Evolutionary conservation across 2,797 vertebrate species (phyloP), one percentile per base, ranked within the genome.

Genomic region (Rhadinocentrus ornatus): DNA sequence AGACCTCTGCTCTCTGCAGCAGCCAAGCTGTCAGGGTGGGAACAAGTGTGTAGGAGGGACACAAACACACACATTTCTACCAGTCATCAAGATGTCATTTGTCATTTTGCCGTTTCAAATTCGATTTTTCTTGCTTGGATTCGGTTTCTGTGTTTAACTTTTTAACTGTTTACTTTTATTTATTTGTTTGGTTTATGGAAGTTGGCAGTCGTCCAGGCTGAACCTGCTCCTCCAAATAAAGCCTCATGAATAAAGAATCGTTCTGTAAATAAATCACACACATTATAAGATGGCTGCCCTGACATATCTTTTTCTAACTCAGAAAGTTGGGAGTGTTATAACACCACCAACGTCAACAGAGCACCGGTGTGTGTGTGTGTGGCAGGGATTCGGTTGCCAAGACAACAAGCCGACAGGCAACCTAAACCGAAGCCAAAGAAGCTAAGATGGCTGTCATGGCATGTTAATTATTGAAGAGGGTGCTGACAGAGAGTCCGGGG

Each of bases 401-500:
- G 89, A 87, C 81, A 83, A 92, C 85, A 2, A 29, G 65, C 88
- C 82, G 71, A 77, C 89, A 89, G 88, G 88, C 88, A 46, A 73
- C 79, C 83, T 22, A 57, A 78, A 64, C 69, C 3, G 24, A 78
- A 46, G 88, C 88, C 90, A 89, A 90, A 46, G 20, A 88, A 78
- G 70, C 88, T 89, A 92, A 92, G 86, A 91, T 91, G 90, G 90
- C 89, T 78, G 89, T 87, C 63, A 26, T 62, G 81, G 81, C 77
- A 58, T 75, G 88, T 90, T 85, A 90, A 91, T 90, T 86, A 89
- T 88, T 90, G 87, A 91, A 79, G 81, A 86, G 71, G 70, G 74
- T 75, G 83, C 85, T 86, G 81, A 83, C 62, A 71, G 84, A 78
- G 83, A 67, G 87, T 55, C 53, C 68, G 2, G 3, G 69, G 75